phyloP scores from a whole-genome alignment of 53 echinoderm and acorn worm genomes.

The Henricia sp. region DNA sequence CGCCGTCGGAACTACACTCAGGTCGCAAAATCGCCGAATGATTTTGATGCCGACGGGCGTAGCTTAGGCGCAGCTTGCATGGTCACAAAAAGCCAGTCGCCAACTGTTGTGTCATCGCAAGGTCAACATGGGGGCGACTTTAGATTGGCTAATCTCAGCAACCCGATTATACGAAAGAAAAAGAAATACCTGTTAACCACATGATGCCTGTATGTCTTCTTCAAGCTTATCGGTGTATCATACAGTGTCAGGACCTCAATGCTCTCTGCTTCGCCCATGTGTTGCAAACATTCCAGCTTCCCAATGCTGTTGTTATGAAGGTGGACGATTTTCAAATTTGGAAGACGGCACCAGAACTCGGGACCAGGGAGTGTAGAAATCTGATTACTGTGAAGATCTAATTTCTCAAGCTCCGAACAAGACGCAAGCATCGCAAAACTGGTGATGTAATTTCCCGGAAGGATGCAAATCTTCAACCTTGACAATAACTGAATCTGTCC shows the following conservation, averaged over 20 bases:
- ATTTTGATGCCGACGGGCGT: too few relatives aligned
- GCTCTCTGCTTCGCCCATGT: conserved; percentile 66
- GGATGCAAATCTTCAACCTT: conserved; percentile 79
- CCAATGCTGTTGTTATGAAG: conserved; percentile 95
- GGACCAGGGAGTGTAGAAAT: conserved; percentile 87
- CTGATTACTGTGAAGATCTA: conserved; percentile 96
- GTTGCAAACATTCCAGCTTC: conserved; percentile 80
- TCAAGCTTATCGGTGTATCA: conserved; percentile 96
- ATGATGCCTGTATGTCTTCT: conserved; percentile 95
- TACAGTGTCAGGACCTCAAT: conserved; percentile 87
- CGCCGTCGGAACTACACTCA: too few relatives aligned
- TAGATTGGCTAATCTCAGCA: too few relatives aligned
- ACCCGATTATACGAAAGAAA: too few relatives aligned
- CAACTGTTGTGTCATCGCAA: too few relatives aligned
- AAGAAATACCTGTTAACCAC: conserved; percentile 90
- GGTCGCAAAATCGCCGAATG: too few relatives aligned
- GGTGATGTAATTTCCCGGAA: conserved; percentile 87
- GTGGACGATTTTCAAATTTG: conserved; percentile 68
- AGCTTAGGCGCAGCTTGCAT: too few relatives aligned
- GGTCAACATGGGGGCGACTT: too few relatives aligned
- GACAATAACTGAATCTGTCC: conserved; percentile 74
- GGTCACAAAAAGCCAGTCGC: too few relatives aligned
- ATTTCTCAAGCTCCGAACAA: conserved; percentile 73
- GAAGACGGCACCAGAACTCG: conserved; percentile 84
- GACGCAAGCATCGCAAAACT: conserved; percentile 74